phyloP scores from a whole-genome alignment of 2,797 vertebrate species.

The Knipowitschia caucasica region DNA sequence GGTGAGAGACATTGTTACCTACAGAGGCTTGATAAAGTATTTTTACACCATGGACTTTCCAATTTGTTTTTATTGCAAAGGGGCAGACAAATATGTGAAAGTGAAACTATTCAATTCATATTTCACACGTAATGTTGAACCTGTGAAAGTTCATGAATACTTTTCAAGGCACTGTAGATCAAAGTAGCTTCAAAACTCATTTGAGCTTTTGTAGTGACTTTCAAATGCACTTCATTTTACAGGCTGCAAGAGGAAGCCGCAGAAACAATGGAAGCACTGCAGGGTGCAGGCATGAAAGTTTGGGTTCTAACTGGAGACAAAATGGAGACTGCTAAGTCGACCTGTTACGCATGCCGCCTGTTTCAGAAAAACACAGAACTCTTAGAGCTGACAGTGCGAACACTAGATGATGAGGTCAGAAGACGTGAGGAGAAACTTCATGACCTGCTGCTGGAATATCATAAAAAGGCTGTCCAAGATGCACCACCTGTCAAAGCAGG shows the following conservation, averaged over 20 bases:
- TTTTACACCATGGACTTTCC: too few species aligned
- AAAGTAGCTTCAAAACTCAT: too few species aligned
- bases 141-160: too few species aligned
- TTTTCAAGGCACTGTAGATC: too few species aligned
- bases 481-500: conserved; percentile 73
- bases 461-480: conserved; percentile 87
- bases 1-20: conserved; percentile 70
- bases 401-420: conserved; percentile 74
- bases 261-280: conserved; percentile 92
- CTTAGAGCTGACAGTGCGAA: conserved; percentile 86
- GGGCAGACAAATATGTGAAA: too few species aligned
- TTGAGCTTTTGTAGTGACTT: too few species aligned
- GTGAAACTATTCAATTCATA: too few species aligned
- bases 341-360: conserved; percentile 92
- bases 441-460: conserved; percentile 88
- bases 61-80: too few species aligned
- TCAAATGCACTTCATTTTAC: neutral
- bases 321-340: conserved; percentile 97
- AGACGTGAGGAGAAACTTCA: conserved; percentile 84
- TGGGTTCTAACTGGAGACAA: conserved; percentile 98
- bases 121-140: too few species aligned
- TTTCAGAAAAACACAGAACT: conserved; percentile 92
- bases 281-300: conserved; percentile 91
- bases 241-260: conserved; percentile 94
- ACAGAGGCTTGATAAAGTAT: too few species aligned